Conservation (phyloP, 2,888 invertebrate genomes). For the Eucriotettix oculatus region DNA sequence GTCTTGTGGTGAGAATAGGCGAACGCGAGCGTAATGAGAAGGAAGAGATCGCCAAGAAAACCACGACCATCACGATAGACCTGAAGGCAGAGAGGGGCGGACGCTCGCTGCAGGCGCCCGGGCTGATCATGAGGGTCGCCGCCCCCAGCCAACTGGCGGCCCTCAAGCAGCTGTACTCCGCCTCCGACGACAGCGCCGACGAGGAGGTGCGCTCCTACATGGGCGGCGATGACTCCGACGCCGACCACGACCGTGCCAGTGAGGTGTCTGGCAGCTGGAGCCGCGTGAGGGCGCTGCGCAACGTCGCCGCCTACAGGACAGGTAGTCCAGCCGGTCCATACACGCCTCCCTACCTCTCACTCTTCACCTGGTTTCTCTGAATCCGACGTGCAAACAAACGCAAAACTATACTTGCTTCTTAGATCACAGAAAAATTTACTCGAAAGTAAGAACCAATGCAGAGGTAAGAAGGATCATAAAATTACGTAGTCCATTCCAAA, state of each 20-base stretch:
- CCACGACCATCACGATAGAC: slow-evolving; percentile 12
- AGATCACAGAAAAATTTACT: too few relatives aligned
- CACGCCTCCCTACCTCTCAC: too few relatives aligned
- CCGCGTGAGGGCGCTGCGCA: slow-evolving; percentile 27
- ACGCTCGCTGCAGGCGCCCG: slow-evolving; percentile 5
- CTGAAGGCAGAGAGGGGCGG: neutral
- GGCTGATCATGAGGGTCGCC: slow-evolving; percentile 7
- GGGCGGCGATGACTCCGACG: slow-evolving; percentile 18
- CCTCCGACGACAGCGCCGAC: slow-evolving; percentile 34
- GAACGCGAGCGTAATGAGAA: slow-evolving; percentile 18
- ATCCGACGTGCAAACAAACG: too few relatives aligned
- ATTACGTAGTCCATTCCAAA: too few relatives aligned
- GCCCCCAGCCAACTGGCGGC: slow-evolving; percentile 21
- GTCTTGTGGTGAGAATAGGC: slow-evolving; percentile 28
- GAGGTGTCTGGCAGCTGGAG: slow-evolving; percentile 39
- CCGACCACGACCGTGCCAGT: slow-evolving; percentile 14
- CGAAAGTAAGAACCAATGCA: too few relatives aligned
- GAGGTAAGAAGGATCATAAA: too few relatives aligned
- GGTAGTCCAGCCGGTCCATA: too few relatives aligned
- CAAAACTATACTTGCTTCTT: too few relatives aligned
- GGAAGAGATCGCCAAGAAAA: neutral
- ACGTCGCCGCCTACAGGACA: too few relatives aligned
- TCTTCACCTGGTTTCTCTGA: neutral
- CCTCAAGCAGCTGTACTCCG: slow-evolving; percentile 25
- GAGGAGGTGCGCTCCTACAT: slow-evolving; percentile 42